A percentile compares a stretch with the other conserved stretches of the same genome.
These are phyloP conservation scores for Oreochromis aureus DNA, from an alignment of 2,113 vertebrate genomes.

Conservation along the genomic window DNA sequence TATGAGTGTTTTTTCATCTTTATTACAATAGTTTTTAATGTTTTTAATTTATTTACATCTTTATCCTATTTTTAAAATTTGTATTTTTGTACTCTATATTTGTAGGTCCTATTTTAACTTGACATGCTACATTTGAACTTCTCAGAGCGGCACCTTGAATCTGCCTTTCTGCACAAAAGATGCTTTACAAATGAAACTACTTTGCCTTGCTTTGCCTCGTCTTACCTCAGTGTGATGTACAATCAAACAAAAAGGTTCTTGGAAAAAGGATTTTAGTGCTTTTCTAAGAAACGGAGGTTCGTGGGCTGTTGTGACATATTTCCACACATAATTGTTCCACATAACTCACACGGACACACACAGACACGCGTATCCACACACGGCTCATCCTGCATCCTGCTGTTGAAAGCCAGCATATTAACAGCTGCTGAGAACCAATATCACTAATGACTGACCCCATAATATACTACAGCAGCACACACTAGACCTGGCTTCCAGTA, in stretches of 20 bases:
- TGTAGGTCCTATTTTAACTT: background rate
- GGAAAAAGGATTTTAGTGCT: background rate
- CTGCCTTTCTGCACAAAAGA: background rate
- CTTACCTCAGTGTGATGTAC: background rate
- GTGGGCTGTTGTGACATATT: background rate
- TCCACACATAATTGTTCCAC: background rate
- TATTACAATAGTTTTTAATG: background rate
- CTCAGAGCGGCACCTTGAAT: background rate
- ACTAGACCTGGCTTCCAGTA: background rate
- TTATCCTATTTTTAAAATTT: background rate
- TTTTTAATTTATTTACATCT: background rate
- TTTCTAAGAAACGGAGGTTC: background rate
- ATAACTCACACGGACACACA: background rate
- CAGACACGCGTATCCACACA: background rate
- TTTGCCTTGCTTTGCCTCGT: background rate
- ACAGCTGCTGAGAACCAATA: conserved; percentile 61
- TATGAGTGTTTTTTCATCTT: background rate
- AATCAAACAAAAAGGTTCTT: background rate
- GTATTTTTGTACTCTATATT: background rate
- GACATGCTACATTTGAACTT: background rate
- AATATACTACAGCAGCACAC: conserved; percentile 1
- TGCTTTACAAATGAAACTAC: background rate
- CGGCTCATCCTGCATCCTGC: conserved; percentile 28
- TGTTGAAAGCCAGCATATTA: conserved; percentile 29
- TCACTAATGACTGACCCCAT: conserved; percentile 59